phyloP scores from a whole-genome alignment of 2,888 invertebrate species.

The Nebria salina region DNA sequence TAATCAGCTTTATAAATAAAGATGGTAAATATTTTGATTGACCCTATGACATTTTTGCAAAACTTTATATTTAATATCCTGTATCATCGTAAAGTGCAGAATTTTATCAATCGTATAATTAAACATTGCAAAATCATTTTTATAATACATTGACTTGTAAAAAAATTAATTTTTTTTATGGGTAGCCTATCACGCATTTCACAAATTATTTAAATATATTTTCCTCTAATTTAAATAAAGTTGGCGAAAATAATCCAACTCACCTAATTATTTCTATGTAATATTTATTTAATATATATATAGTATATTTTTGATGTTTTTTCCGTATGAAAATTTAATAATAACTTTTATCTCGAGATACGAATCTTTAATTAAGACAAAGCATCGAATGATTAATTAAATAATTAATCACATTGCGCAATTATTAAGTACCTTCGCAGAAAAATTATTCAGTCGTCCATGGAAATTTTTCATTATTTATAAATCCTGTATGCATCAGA shows the following conservation, averaged over 20 bases:
- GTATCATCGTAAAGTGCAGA: background rate
- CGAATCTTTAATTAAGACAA: background rate
- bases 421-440: background rate
- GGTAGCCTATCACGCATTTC: too few species aligned
- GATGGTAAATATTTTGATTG: background rate
- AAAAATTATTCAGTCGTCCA: background rate
- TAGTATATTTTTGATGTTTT: too few species aligned
- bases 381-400: background rate
- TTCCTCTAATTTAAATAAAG: too few species aligned
- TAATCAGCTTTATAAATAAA: background rate
- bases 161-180: background rate
- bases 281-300: too few species aligned
- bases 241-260: too few species aligned
- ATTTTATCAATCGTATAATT: background rate
- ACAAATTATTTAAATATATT: too few species aligned
- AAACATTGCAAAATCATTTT: background rate
- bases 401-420: background rate
- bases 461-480: background rate
- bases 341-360: background rate
- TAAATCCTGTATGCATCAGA: background rate
- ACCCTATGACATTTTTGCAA: background rate
- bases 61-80: background rate
- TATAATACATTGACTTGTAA: background rate
- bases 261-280: too few species aligned
- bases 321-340: background rate